Base-by-base conservation (phyloP, 2,888 invertebrate genomes). In the Papilio protenor region DNA sequence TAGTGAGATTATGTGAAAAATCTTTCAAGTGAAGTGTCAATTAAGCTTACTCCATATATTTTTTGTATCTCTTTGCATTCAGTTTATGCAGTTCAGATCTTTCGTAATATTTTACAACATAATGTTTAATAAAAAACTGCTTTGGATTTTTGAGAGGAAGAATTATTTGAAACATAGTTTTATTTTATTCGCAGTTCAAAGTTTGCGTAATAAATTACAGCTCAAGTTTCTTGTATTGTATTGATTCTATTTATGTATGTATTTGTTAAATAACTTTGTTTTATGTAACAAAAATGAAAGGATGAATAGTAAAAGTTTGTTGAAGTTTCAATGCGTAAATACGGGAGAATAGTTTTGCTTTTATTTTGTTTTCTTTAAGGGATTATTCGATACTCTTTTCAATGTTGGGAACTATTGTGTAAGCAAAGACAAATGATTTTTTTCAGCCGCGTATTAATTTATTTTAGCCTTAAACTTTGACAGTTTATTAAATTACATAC, bases 301-400 rank as follows among this genome's bases (percentile, higher is more conserved):
- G 16, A 64, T 33, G 64, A 33, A 64, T 64, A 18, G 64, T 16
- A 64, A 64, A 64, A 64, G 64, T 64, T 64, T 27, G 6, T 64
- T 33, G 18, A 64, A 64, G 33, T 33, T 64, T 33, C 16, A 18
- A 18, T 18, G 16, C 33, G 18, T 64, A 18, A 59, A n/a, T 27
- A 33, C 18, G 18, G 2, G 33, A 64, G 33, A 64, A 27, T 33
- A 64, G 33, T 33, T 64, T 33, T 33, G 27, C 23, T 16, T 23
- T 23, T 61, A 61, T 27, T 12, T 16, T 27, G 27, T 61, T 61
- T 61, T 27, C 23, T 61, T 61, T 27, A 16, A 61, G 27, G 27
- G 8, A 23, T 61, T 27, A 61, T 61, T 27, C 14, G 23, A 59
- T 59, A 59, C 23, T 27, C 14, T 23, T 59, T 59, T 59, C 57